Base-by-base conservation (phyloP, 1,140 invertebrate species). In the Cephus cinctus region DNA sequence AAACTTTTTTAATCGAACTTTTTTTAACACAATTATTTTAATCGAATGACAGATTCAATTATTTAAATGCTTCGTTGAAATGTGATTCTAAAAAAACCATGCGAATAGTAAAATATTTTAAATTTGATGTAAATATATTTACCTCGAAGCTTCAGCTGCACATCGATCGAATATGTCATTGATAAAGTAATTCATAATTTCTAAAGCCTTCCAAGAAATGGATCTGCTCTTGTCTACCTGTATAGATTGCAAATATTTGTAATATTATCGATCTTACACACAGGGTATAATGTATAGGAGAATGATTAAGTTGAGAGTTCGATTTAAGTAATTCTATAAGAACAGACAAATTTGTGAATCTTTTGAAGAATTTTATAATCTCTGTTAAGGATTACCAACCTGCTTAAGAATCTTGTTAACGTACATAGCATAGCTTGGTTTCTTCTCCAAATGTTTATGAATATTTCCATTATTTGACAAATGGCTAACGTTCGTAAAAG, bases 161-260 rank as follows among this genome's bases (percentile, higher is more conserved):
- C 39, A 41, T 18, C 39, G 39, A 41, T 41, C 39, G 39, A 41
- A 41, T 25, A 41, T 41, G 12, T 41, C 39, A 25, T 41, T 41
- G 1, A 25, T 25, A 25, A 41, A 41, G 18, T 41, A 25, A 15
- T 41, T 25, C 39, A 41, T 41, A 25, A 41, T 41, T 5, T 21
- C 39, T 25, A 41, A 15, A 6, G 39, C 39, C 9, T 41, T 16
- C 15, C 39, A 16, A 16, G 39, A 41, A 16, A 41, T 41, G 15
- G 21, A 21, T 41, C 39, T 41, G 1, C 4, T 3, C 21, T 21
- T 21, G 30, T 41, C 39, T 25, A 41, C 30, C 39, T 41, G 11
- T n/a, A n/a, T n/a, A 41, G 18, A 41, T 25, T 41, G 3, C 1
- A 41, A 16, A 14, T 12, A 23, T 25, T 14, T 4, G 15, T 15